These are phyloP conservation scores for Aphis gossypii DNA, from an alignment of 1,140 invertebrate genomes.

Conservation along the genomic window DNA sequence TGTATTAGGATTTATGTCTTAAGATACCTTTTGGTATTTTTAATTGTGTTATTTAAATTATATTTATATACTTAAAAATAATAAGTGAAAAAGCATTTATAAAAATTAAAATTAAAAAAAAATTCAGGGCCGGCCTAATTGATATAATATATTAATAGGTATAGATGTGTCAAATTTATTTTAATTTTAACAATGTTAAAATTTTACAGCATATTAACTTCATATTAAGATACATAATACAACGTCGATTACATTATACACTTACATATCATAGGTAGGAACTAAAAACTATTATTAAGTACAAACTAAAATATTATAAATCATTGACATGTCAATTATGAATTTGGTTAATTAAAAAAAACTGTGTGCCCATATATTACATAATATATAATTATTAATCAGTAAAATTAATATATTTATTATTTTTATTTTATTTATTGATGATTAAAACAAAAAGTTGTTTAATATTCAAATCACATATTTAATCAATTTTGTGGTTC, in stretches of 20 bases:
- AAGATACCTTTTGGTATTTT: neutral
- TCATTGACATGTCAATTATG: neutral
- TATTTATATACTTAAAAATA: neutral
- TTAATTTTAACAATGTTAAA: slow-evolving; percentile 2
- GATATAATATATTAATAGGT: neutral
- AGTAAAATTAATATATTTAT: neutral
- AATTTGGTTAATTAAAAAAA: neutral
- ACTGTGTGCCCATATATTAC: neutral
- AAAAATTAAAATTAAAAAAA: no score
- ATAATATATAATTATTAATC: neutral
- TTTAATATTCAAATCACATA: slow-evolving; percentile 42
- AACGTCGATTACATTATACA: neutral
- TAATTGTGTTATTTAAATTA: neutral
- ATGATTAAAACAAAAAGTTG: neutral
- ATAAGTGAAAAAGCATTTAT: neutral
- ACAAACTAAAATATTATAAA: neutral
- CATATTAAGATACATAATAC: neutral
- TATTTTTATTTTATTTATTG: neutral
- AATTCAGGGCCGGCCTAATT: no score
- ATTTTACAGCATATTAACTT: neutral
- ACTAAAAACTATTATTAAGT: neutral
- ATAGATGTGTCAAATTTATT: neutral
- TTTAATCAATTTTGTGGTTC: slow-evolving; percentile 6
- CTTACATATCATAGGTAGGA: neutral
- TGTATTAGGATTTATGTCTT: neutral